Percentiles rank a stretch among this genome's conserved stretches.
Evolutionary conservation across 2,888 invertebrate genomes (phyloP).

Genomic region (Heliconius erato): DNA sequence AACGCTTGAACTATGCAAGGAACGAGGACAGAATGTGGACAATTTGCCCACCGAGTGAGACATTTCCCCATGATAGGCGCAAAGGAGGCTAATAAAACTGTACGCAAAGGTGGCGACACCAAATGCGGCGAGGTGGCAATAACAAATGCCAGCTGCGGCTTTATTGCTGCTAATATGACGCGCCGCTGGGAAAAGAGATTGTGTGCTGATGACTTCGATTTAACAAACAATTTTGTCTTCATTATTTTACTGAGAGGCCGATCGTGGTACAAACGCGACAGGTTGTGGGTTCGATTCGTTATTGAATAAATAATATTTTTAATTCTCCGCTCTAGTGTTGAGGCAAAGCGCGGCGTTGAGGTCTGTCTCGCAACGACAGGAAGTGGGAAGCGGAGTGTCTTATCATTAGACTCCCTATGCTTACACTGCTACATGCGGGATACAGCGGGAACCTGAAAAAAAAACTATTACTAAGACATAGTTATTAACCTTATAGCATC

Average conservation of each 20-base stretch:
- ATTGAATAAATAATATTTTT: too few relatives aligned
- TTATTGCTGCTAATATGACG: conserved; percentile 50
- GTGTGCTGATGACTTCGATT: conserved; percentile 23
- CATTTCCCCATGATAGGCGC: conserved; percentile 75
- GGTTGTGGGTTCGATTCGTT: too few relatives aligned
- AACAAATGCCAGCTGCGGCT: conserved; percentile 47
- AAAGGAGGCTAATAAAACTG: conserved; percentile 77
- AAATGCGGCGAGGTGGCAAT: conserved; percentile 59
- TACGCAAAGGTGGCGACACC: conserved; percentile 71
- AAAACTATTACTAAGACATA: background rate
- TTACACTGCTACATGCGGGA: too few relatives aligned
- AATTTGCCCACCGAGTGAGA: conserved; percentile 79
- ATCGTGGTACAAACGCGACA: too few relatives aligned
- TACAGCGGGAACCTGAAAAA: too few relatives aligned
- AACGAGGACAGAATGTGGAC: conserved; percentile 73
- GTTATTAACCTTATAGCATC: background rate
- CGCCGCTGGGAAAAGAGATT: conserved; percentile 33
- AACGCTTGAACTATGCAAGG: conserved; percentile 73
- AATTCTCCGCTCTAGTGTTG: too few relatives aligned
- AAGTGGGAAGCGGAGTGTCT: too few relatives aligned
- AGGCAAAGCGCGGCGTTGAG: too few relatives aligned
- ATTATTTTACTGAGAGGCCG: background rate
- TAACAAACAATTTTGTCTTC: conserved; percentile 8
- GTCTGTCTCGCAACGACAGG: too few relatives aligned
- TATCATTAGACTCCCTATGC: too few relatives aligned